Base-by-base conservation (phyloP, 23 tunicate genomes). In the Oikopleura vanhoeffeni region DNA sequence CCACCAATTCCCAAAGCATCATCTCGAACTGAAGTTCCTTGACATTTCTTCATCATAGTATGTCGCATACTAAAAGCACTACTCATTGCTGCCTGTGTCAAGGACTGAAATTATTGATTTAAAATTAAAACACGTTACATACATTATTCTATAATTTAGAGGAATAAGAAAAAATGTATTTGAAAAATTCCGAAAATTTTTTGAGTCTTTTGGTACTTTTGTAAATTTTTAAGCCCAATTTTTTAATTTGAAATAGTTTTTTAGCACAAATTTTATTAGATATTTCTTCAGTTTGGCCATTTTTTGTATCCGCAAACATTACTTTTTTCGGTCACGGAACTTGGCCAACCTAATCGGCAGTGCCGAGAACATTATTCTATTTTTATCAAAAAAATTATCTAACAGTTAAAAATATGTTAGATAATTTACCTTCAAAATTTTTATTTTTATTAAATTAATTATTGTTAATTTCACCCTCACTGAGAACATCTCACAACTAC, bases 1-100 rank as follows among this genome's bases (percentile, higher is more conserved):
- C 79, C 79, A 2, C 79, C 79, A 38, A 71, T 71, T 28, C 79
- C 79, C 34, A 71, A 71, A 13, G 34, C 34, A 71, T 71, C 79
- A 32, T 71, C 79, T 38, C 79, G 27, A 30, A 71, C 38, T 2
- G 79, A 71, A 24, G 35, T 30, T 24, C 79, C 79, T 24, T 32
- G 27, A 38, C 79, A 71, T 30, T 32, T 28, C 32, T 71, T 71
- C 79, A 71, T 71, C 79, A 71, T 71, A 2, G 79, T 71, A 71
- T 71, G 32, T 71, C 79, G 79, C 34, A 71, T 13, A 38, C 79
- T 71, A 32, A 18, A 24, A 2, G 79, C 38, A 71, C 2, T 28
- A 71, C 3, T 13, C 60, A 49, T 49, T 49, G 60, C 60, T 8
- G 60, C 60, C n/a, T n/a, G n/a, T n/a, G n/a, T n/a, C n/a, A n/a